Base-by-base conservation (phyloP, 2,797 vertebrate species). In the Vespertilio murinus region DNA sequence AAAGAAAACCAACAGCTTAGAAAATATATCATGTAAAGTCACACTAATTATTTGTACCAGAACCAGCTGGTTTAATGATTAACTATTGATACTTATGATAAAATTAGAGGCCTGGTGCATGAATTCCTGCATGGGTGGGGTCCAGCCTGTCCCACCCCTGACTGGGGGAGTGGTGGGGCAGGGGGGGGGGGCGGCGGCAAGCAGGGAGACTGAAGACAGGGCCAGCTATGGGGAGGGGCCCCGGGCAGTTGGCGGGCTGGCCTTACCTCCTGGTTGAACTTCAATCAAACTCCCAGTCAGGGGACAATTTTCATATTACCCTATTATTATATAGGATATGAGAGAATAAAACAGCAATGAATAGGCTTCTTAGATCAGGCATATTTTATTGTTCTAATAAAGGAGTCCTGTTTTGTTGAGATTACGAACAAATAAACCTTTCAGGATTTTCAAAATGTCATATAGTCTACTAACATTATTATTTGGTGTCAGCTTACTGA, bases 391-490 rank as follows among this genome's bases (percentile, higher is more conserved):
- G 59, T 40, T 74, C 25, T 69, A 79, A 86, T 67, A 69, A 65
- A 61, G 17, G 64, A 33, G 7, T 49, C 30, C 13, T 49, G 52
- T 82, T 79, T 77, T 47, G 81, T 59, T 90, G 64, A 52, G 2
- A 17, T 95, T 77, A 86, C 56, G 73, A 74, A 78, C 22, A 91
- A 94, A 83, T 73, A 81, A 90, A 10, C 11, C 33, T 88, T 87
- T 67, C 40, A 56, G 54, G 38, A 45, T 93, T 86, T 92, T 75
- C 28, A 4, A 88, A 5, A 69, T 59, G 59, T 77, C 30, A 49
- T 64, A 79, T 74, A 75, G 75, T 65, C 49, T 77, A 78, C 71
- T 96, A 79, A 85, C 91, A 80, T 74, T 40, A 78, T 85, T 52
- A 67, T 86, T 88, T 96, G 38, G 4, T 93, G 40, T 90, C 54